Evolutionary conservation across 2,113 vertebrate genomes (phyloP).

Genomic region (Spea bombifrons): DNA sequence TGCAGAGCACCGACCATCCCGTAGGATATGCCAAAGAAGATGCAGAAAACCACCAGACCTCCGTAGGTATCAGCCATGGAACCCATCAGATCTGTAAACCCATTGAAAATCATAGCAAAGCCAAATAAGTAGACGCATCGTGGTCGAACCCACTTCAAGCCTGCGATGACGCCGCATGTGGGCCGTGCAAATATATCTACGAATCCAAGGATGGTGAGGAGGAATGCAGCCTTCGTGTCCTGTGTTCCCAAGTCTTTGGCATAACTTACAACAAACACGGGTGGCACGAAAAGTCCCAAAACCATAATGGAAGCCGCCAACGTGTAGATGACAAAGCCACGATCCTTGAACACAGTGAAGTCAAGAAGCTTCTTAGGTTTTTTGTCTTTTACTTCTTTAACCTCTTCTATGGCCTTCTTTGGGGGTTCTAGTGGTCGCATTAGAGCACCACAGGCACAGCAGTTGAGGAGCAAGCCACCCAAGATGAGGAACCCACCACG

Average conservation of each 20-base stretch:
- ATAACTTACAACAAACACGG: slow-evolving; percentile 90
- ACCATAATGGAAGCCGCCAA: slow-evolving; percentile 92
- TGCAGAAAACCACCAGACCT: slow-evolving; percentile 81
- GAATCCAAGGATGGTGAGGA: slow-evolving; percentile 87
- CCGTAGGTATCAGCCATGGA: slow-evolving; percentile 74
- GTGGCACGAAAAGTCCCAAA: slow-evolving; percentile 90
- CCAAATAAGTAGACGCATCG: slow-evolving; percentile 89
- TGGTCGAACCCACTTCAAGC: slow-evolving; percentile 82
- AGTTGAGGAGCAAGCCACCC: slow-evolving; percentile 88
- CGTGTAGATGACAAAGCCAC: slow-evolving; percentile 83
- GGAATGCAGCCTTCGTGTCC: slow-evolving; percentile 84
- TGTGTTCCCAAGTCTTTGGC: slow-evolving; percentile 84
- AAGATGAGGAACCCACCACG: slow-evolving; percentile 91
- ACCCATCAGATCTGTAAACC: slow-evolving; percentile 82
- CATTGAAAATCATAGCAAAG: slow-evolving; percentile 93
- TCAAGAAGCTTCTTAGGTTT: slow-evolving; percentile 79
- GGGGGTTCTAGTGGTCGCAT: slow-evolving; percentile 81
- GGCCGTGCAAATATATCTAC: slow-evolving; percentile 92
- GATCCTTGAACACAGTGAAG: slow-evolving; percentile 84
- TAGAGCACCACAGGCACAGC: slow-evolving; percentile 86
- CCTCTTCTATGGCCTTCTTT: slow-evolving; percentile 50
- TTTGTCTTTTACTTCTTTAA: slow-evolving; percentile 48
- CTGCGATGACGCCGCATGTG: slow-evolving; percentile 79
- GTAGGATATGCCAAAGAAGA: slow-evolving; percentile 95
- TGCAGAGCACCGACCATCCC: slow-evolving; percentile 97